These are phyloP conservation scores for Romanogobio albipinnatus DNA, from an alignment of 2,113 vertebrate genomes.

Conservation along the genomic window DNA sequence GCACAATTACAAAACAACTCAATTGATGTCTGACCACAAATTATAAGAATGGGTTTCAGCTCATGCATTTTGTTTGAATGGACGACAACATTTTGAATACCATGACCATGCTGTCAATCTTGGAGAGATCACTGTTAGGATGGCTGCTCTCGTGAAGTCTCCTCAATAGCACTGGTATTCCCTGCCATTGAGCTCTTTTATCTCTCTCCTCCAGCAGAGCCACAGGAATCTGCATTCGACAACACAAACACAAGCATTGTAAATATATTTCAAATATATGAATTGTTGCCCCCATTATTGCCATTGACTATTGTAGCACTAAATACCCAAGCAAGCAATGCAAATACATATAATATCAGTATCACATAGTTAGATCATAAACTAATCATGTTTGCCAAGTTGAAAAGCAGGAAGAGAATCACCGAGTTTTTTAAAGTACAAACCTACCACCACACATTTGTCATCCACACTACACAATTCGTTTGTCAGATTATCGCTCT, in stretches of 20 bases:
- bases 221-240: constrained; percentile 82
- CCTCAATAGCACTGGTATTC: constrained; percentile 90
- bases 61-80: background rate
- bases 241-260: background rate
- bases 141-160: constrained; percentile 91
- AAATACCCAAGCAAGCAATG: background rate
- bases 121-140: constrained; percentile 91
- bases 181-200: constrained; percentile 93
- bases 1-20: constrained; percentile 30
- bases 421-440: too few relatives aligned
- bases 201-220: constrained; percentile 90
- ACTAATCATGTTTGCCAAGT: background rate
- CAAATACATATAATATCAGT: background rate
- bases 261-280: background rate
- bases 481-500: background rate
- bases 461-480: background rate
- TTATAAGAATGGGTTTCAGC: background rate
- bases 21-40: background rate
- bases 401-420: background rate
- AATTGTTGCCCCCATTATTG: background rate
- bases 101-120: constrained; percentile 93
- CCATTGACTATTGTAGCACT: background rate
- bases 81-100: constrained; percentile 68
- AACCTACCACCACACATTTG: too few relatives aligned
- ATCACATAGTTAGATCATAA: too few relatives aligned